Conservation (phyloP, 64 coral and sea anemone genomes). For the Porites australiensis region DNA sequence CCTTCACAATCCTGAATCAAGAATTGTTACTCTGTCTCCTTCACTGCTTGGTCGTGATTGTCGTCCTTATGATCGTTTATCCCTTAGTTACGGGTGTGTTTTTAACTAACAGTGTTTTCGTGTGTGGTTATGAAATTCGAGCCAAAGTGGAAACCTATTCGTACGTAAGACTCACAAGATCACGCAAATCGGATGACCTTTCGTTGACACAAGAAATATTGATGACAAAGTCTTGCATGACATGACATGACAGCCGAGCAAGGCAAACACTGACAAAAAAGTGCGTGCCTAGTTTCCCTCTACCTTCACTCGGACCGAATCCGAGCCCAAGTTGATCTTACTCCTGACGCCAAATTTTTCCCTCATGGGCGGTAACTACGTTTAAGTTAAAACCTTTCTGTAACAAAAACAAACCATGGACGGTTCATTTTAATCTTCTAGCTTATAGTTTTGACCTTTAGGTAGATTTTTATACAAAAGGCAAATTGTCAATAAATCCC, state of each 20-base stretch:
- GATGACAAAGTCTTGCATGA: background rate
- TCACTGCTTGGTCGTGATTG: background rate
- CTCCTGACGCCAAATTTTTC: too few species aligned
- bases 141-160: background rate
- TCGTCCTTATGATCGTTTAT: background rate
- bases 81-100: background rate
- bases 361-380: too few species aligned
- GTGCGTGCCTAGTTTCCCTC: too few species aligned
- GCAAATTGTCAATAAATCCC: slow-evolving; percentile 23
- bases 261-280: background rate
- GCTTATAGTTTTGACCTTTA: background rate
- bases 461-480: background rate
- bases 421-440: background rate
- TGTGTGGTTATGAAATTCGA: background rate
- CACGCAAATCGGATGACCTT: slow-evolving; percentile 39
- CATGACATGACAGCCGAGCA: background rate
- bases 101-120: too few species aligned
- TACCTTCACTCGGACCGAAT: too few species aligned
- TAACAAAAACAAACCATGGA: background rate
- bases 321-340: too few species aligned
- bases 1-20: background rate
- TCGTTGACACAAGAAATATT: slow-evolving; percentile 16
- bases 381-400: background rate
- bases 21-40: background rate
- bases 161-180: background rate